phyloP scores from a whole-genome alignment of 2,888 invertebrate species.

The Alviniconcha strummeri region DNA sequence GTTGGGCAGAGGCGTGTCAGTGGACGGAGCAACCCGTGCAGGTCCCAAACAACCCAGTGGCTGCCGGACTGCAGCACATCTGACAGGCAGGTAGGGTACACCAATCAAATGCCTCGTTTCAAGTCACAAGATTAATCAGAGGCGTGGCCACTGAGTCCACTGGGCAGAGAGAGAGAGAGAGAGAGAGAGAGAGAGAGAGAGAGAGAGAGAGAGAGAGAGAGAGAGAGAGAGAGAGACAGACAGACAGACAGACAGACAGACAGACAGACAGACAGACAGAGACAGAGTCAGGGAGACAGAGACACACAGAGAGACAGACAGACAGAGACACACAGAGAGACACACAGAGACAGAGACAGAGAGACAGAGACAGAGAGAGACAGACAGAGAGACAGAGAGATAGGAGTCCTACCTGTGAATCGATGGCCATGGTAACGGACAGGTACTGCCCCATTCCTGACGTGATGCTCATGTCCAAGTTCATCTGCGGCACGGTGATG shows the following conservation, averaged over 20 bases:
- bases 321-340: neutral
- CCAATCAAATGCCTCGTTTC: too few relatives aligned
- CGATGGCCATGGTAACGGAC: neutral
- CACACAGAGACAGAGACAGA: too few relatives aligned
- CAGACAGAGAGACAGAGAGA: too few relatives aligned
- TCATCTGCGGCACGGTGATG: neutral
- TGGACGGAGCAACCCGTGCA: slow-evolving; percentile 35
- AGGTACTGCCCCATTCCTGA: neutral
- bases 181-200: too few relatives aligned
- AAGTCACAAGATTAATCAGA: neutral
- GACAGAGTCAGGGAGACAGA: neutral
- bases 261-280: neutral
- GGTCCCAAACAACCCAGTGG: slow-evolving; percentile 36
- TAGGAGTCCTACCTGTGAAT: slow-evolving; percentile 5
- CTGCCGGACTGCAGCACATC: slow-evolving; percentile 36
- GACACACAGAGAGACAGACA: too few relatives aligned
- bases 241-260: too few relatives aligned
- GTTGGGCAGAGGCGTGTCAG: neutral
- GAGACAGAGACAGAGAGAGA: neutral
- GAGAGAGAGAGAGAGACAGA: too few relatives aligned
- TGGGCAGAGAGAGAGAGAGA: neutral
- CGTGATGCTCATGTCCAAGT: slow-evolving; percentile 27
- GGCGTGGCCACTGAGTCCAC: slow-evolving; percentile 4
- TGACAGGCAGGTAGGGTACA: neutral
- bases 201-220: too few relatives aligned